phyloP scores from a whole-genome alignment of 2,888 invertebrate genomes.

The Perizoma flavofasciatum region DNA sequence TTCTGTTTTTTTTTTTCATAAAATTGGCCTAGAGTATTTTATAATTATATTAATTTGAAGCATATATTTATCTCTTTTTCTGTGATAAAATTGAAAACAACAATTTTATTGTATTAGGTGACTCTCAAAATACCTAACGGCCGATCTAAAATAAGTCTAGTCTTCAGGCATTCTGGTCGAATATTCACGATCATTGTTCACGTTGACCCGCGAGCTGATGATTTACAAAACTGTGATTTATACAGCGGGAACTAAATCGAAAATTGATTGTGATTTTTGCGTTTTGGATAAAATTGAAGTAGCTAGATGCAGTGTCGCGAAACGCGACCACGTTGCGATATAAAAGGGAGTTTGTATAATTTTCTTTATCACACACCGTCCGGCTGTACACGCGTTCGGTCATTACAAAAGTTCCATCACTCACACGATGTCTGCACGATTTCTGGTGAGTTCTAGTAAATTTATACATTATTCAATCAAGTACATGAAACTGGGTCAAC shows the following conservation, averaged over 20 bases:
- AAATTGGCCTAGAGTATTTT: too few relatives aligned
- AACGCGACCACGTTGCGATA: slow-evolving; percentile 81
- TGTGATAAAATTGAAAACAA: slow-evolving; percentile 42
- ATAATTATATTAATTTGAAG: too few relatives aligned
- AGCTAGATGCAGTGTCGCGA: slow-evolving; percentile 77
- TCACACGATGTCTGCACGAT: slow-evolving; percentile 74
- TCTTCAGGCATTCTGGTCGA: slow-evolving; percentile 40
- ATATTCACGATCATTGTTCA: slow-evolving; percentile 41
- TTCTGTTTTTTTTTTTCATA: too few relatives aligned
- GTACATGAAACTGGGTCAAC: not conserved
- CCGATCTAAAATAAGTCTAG: slow-evolving; percentile 44
- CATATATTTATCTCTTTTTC: slow-evolving; percentile 27
- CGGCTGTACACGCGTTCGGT: slow-evolving; percentile 68
- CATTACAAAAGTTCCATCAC: slow-evolving; percentile 49
- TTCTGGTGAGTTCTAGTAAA: slow-evolving; percentile 72
- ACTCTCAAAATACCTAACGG: slow-evolving; percentile 35
- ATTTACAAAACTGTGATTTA: slow-evolving; percentile 44
- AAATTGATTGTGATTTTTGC: slow-evolving; percentile 38
- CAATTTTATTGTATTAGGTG: slow-evolving; percentile 54
- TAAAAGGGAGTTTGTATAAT: slow-evolving; percentile 82
- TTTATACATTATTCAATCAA: not conserved
- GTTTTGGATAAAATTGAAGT: slow-evolving; percentile 54
- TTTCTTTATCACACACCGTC: slow-evolving; percentile 78
- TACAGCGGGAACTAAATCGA: slow-evolving; percentile 41
- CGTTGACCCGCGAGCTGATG: slow-evolving; percentile 21